Conservation (phyloP, 1,140 invertebrate species). For the Drosophila eugracilis region DNA sequence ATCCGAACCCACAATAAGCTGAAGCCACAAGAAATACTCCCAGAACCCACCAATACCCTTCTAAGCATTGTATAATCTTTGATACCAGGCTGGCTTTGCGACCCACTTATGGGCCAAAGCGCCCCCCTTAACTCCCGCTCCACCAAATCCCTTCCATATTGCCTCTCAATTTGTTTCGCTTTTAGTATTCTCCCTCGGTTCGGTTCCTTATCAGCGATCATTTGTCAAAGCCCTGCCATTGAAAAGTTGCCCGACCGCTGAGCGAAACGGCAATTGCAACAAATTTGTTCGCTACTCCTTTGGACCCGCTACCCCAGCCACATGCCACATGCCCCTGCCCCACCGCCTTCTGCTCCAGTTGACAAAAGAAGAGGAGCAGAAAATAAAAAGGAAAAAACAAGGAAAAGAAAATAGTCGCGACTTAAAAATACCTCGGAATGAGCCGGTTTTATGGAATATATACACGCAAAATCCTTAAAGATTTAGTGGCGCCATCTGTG, state of each 20-base stretch:
- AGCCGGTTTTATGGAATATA: too few species aligned
- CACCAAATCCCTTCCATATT: not conserved
- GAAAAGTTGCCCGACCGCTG: conserved; percentile 40
- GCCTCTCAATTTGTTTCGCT: conserved; percentile 21
- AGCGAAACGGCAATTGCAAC: conserved; percentile 52
- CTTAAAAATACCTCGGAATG: not conserved
- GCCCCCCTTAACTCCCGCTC: not conserved
- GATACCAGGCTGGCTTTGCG: conserved; percentile 10
- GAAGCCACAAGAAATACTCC: not conserved
- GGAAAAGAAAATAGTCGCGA: not conserved
- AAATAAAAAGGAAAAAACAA: not conserved
- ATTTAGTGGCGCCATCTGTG: too few species aligned
- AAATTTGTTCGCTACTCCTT: conserved; percentile 49
- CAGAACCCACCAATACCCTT: too few species aligned
- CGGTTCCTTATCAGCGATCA: conserved; percentile 54
- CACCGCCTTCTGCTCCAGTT: conserved; percentile 10
- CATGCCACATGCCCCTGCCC: conserved; percentile 1
- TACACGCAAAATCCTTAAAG: too few species aligned
- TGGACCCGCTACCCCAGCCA: not conserved
- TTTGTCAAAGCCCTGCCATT: conserved; percentile 53
- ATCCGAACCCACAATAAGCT: too few species aligned
- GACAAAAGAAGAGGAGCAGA: conserved; percentile 15
- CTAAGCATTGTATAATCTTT: not conserved
- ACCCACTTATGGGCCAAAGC: conserved; percentile 26
- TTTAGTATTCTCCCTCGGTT: conserved; percentile 17